Evolutionary conservation across 1,140 invertebrate species (phyloP), one percentile per base, ranked within the genome.

Genomic region (Bombus sylvicola): DNA sequence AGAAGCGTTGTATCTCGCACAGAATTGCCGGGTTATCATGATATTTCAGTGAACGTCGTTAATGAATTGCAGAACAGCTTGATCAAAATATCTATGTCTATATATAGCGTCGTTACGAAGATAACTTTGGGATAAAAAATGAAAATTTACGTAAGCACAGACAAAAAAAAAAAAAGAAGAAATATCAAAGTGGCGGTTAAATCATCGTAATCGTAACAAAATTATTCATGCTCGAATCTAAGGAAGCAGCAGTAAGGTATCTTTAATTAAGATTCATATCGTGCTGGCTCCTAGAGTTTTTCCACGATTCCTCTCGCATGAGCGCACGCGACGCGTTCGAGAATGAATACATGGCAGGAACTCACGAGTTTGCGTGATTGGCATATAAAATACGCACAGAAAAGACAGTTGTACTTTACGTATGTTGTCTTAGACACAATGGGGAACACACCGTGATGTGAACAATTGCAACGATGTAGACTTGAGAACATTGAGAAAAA

Each of bases 301-400:
- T 87, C 59, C 68, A 68, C 77, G 64, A 77, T 66, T 53, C 68
- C 75, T 75, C 75, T 71, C 73, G 69, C 86, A 78, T 85, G 82
- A 77, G 73, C 74, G 81, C 81, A 83, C 72, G 85, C 78, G 87
- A 87, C 83, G 71, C 81, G 66, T 83, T 73, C 57, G 81, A 86
- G 81, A 78, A 79, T 80, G 53, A 75, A 85, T 53, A 57, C 72
- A 62, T 34, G 86, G 39, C 59, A 88, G 87, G 79, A 87, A 85
- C 88, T 89, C 83, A 68, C 64, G 79, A 41, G 73, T 71, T 39
- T 47, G 31, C 64, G 71, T 80, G 85, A 68, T 59, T 25, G 37
- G 87, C 89, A 90, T 90, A 75, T 47, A 59, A 82, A 90, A 83
- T n/a, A 74, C 41, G 39, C 69, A 37, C 41, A n/a, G n/a, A 25